These are phyloP conservation scores for Brachionus rubens DNA, from an alignment of 1,140 invertebrate species.

Conservation along the genomic window DNA sequence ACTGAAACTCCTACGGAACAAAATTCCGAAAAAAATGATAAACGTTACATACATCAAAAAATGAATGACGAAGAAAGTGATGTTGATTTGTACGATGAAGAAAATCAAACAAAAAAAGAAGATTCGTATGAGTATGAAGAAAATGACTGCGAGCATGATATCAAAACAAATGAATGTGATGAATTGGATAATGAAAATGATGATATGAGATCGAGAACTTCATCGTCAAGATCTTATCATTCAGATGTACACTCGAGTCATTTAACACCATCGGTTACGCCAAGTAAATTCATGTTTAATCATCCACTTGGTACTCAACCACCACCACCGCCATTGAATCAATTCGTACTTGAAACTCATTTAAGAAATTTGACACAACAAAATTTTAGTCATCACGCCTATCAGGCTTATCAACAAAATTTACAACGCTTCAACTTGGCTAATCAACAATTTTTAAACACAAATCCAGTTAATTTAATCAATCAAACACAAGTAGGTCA, in stretches of 20 bases:
- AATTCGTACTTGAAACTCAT: conserved; percentile 29
- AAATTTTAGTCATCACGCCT: conserved; percentile 29
- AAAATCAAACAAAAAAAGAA: background rate
- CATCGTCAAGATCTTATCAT: conserved; percentile 6
- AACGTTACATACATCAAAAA: no score
- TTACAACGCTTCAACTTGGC: conserved; percentile 9
- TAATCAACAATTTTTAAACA: background rate
- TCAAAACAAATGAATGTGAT: background rate
- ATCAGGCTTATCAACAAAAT: conserved; percentile 32
- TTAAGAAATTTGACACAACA: conserved; percentile 41
- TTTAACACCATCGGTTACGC: background rate
- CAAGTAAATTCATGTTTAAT: conserved; percentile 26
- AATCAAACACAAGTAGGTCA: background rate
- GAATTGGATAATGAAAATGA: conserved; percentile 21
- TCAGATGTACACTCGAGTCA: conserved; percentile 6
- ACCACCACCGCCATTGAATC: conserved; percentile 2
- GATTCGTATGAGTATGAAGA: conserved; percentile 10
- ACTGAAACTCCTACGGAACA: background rate
- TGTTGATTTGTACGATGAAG: conserved; percentile 16
- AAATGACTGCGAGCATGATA: background rate
- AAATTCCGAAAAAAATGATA: background rate
- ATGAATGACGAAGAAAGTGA: background rate
- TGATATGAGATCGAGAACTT: conserved; percentile 28
- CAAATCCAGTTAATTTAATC: background rate
- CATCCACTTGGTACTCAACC: background rate